Evolutionary conservation across 2,888 invertebrate species (phyloP).

Genomic region (Sminthurides aquaticus): DNA sequence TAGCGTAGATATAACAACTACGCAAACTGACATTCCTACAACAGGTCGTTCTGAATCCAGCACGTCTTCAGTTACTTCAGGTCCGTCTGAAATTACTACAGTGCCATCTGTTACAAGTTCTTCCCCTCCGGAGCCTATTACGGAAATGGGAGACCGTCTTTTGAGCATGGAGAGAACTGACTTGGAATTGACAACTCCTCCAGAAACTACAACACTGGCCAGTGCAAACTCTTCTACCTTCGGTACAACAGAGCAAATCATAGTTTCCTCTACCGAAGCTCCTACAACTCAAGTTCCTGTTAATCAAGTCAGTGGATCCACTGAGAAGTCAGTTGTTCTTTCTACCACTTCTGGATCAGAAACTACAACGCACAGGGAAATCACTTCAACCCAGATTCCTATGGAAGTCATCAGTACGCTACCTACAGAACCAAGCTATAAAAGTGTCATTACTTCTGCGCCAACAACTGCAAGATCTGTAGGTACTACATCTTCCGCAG

Average conservation of each 20-base stretch:
- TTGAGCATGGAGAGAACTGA: no score
- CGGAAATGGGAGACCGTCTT: background rate
- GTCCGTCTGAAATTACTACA: background rate
- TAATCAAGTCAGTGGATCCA: no score
- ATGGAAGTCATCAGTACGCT: no score
- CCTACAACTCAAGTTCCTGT: no score
- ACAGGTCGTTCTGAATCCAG: constrained; percentile 1
- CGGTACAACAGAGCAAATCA: background rate
- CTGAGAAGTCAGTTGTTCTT: background rate
- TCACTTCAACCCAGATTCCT: background rate
- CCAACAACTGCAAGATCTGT: background rate
- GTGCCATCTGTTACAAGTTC: background rate
- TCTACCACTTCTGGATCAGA: background rate
- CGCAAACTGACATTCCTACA: constrained; percentile 15
- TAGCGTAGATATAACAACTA: no score
- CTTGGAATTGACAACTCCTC: no score
- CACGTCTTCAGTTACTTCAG: background rate
- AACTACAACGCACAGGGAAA: background rate
- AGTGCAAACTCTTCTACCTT: background rate
- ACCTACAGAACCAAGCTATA: background rate
- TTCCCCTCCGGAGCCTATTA: background rate
- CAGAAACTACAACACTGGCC: background rate
- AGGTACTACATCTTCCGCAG: background rate
- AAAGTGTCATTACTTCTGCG: background rate
- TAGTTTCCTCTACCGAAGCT: background rate